Evolutionary conservation across 2,888 invertebrate genomes (phyloP), one percentile per base, ranked within the genome.

Genomic region (Spodoptera exigua): DNA sequence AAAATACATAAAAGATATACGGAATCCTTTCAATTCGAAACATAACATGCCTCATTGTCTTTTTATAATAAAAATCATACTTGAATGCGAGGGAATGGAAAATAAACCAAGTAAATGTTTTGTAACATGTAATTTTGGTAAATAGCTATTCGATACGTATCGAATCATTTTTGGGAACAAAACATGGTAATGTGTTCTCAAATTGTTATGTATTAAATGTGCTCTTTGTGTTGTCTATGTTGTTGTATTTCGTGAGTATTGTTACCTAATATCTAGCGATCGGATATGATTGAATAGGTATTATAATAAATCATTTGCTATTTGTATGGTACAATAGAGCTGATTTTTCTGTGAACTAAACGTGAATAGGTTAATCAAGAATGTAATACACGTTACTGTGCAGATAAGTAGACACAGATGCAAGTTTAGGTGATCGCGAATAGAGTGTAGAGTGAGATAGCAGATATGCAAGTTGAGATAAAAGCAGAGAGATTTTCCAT

Each of bases 101-200:
- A 92, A 92, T 89, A 92, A 92, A 91, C 82, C 86, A 89, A 89
- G 88, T 86, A 81, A 88, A 87, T 83, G 85, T 86, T 88, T 64
- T 83, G 87, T 85, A 92, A 90, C 92, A 76, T 93, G 84, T 93
- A 93, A 93, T 93, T 93, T 93, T 89, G 81, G 88, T 88, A 89
- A 92, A 93, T 90, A 89, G 87, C 91, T 88, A 89, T 93, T 90
- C 87, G 92, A 93, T 92, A 90, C 88, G 88, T 89, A 91, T 91
- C 90, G 87, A 89, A 88, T 86, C 83, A 87, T 87, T 90, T 89
- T 87, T 79, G 83, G 83, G 68, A 89, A 90, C 87, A 86, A 90
- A 90, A 89, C 84, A 85, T 77, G 86, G 81, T 84, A 80, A 83
- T 86, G 64, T 80, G 74, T 64, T 70, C 77, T 70, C 61, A 78